Base-by-base conservation (phyloP, 2,888 invertebrate genomes). In the Embidobia sp. region DNA sequence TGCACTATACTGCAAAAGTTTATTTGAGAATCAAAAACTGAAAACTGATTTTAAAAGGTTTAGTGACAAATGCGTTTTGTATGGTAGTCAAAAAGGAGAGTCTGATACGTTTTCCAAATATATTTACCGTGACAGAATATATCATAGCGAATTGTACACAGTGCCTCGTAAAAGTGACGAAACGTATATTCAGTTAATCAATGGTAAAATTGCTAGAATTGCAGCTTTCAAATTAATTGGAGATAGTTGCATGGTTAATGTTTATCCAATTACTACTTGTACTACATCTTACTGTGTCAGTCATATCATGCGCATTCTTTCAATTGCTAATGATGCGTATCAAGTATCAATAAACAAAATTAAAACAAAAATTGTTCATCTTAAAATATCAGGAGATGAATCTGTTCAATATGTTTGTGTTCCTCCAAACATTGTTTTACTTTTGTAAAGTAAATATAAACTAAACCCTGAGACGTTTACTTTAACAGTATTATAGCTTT, bases 341-440 rank as follows among this genome's bases (percentile, higher is more conserved):
- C 10, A 13, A n/a, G 16, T 40, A 3, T 27, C 55, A 40, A 40
- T 55, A 8, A 40, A 2, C 4, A 6, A 40, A n/a, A 27, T 55
- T 5, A 22, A 26, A 10, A 29, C 40, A 18, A 55, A 55, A 40
- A 37, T 53, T 10, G 53, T 55, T 1, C 27, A 18, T n/a, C 11
- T 55, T 29, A 3, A 22, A 8, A n/a, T 42, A 15, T 1, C 10
- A 7, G 11, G 42, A 11, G 35, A 53, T 13, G 15, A 11, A 33
- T 37, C 15, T 4, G 26, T n/a, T 4, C 42, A 57, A n/a, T 57
- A 57, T 10, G 15, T 57, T 29, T 57, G 57, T 13, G 29, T 57
- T 7, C 57, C 57, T 3, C 42, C 40, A 8, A 57, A 57, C 11
- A 15, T 27, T n/a, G 42, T 57, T 11, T 15, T 40, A 19, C 42